These are phyloP conservation scores for Macrobrachium rosenbergii DNA, from an alignment of 1,140 invertebrate genomes.

Conservation along the genomic window DNA sequence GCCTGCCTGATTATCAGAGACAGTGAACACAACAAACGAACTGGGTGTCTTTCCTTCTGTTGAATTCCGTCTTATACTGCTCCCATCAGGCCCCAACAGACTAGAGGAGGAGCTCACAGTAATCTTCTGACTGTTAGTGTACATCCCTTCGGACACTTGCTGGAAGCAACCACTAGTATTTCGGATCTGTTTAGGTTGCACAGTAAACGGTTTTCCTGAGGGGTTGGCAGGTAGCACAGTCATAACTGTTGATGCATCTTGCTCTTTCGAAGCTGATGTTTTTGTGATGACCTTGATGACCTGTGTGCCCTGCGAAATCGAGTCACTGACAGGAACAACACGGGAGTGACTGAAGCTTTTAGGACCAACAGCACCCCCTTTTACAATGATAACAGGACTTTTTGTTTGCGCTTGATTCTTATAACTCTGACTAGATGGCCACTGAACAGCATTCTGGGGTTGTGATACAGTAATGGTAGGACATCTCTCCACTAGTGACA, in stretches of 20 bases:
- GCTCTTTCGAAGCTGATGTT: slow-evolving; percentile 9
- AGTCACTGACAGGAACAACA: not conserved
- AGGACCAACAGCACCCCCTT: not conserved
- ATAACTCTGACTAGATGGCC: not conserved
- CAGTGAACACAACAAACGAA: slow-evolving; percentile 10
- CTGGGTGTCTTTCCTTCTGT: not conserved
- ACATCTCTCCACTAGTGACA: too few relatives aligned
- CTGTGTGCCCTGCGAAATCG: not conserved
- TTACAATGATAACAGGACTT: not conserved
- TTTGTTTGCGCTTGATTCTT: not conserved
- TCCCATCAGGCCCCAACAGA: not conserved
- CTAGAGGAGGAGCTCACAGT: not conserved
- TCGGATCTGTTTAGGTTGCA: not conserved
- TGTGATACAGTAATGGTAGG: too few relatives aligned
- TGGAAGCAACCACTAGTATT: slow-evolving; percentile 19
- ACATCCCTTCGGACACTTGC: slow-evolving; percentile 1
- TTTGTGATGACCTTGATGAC: slow-evolving; percentile 48
- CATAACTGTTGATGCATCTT: slow-evolving; percentile 37
- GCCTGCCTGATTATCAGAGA: slow-evolving; percentile 16
- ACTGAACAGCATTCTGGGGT: not conserved
- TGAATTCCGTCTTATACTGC: slow-evolving; percentile 2
- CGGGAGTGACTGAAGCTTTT: not conserved
- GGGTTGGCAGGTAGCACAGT: slow-evolving; percentile 29
- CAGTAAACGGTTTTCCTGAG: not conserved
- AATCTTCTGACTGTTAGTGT: slow-evolving; percentile 16